Base-by-base conservation (phyloP, 2,888 invertebrate genomes). In the Eupithecia subfuscata region DNA sequence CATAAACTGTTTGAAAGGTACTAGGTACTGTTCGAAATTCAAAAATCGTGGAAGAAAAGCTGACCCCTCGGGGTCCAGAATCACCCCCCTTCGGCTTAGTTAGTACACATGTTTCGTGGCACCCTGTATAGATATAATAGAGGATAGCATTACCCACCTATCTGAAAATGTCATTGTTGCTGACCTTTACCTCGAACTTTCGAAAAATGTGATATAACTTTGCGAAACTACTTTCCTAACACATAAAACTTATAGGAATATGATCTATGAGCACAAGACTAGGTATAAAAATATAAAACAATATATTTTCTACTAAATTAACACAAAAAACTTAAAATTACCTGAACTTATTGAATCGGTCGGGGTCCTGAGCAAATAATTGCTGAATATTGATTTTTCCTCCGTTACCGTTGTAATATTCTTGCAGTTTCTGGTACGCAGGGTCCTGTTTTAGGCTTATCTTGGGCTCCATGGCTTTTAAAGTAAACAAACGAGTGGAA, bases 321-420 rank as follows among this genome's bases (percentile, higher is more conserved):
- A 43, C 69, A 64, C 78, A 80, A 80, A 80, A 80, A 78, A 78
- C 78, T 79, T 77, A 71, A 76, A 8, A 65, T 78, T 94, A 99
- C 99, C 98, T 98, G 95, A 96, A 98, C 91, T 98, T 98, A 71
- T 97, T 95, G 88, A 99, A 99, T 77, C 99, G 96, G 45, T 96
- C 94, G 0, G 97, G 93, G 91, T 99, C 98, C 83, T 96, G 94
- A 80, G 96, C 95, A 88, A 99, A 99, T 83, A 99, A 93, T 79
- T 98, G 96, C 80, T 96, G 96, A 85, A 99, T 98, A 85, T 97
- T 97, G 65, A 99, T 95, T 84, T 96, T 96, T 40, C 96, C 95
- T 18, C 97, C 97, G 87, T 97, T 96, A 12, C 94, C 91, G 81
- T 97, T 94, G 89, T 96, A 98, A 90, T 97, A 97, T 76, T 96